phyloP scores from a whole-genome alignment of 2,888 invertebrate species.

The Tribolium freemani region DNA sequence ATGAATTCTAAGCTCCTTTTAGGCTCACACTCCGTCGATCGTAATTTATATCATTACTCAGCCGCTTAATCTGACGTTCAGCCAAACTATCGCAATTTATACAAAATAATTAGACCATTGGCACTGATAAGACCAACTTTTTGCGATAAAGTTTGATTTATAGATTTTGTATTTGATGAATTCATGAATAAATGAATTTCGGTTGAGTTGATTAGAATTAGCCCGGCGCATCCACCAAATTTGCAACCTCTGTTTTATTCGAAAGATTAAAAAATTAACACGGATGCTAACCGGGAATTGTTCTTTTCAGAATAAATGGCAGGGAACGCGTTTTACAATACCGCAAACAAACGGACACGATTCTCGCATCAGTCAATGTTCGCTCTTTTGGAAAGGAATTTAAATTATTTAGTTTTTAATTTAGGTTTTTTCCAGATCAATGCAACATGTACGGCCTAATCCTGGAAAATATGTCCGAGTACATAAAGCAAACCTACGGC shows the following conservation, averaged over 20 bases:
- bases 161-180: neutral
- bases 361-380: neutral
- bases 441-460: constrained; percentile 93
- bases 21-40: neutral
- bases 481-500: constrained; percentile 93
- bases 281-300: neutral
- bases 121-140: neutral
- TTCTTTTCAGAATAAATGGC: neutral
- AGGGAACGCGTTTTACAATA: neutral
- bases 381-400: neutral
- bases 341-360: neutral
- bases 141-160: neutral
- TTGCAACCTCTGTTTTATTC: neutral
- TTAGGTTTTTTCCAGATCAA: constrained; percentile 32
- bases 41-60: neutral
- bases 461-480: constrained; percentile 93
- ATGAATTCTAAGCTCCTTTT: neutral
- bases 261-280: neutral
- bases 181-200: neutral
- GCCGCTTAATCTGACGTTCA: neutral
- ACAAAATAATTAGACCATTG: neutral
- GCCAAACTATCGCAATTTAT: neutral
- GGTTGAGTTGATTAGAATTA: neutral
- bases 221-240: constrained; percentile 1
- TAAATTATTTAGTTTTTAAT: neutral